Percentiles rank a stretch among this genome's conserved stretches.
Conservation (phyloP, 2,888 invertebrate genomes). For the Cantharis rufa region DNA sequence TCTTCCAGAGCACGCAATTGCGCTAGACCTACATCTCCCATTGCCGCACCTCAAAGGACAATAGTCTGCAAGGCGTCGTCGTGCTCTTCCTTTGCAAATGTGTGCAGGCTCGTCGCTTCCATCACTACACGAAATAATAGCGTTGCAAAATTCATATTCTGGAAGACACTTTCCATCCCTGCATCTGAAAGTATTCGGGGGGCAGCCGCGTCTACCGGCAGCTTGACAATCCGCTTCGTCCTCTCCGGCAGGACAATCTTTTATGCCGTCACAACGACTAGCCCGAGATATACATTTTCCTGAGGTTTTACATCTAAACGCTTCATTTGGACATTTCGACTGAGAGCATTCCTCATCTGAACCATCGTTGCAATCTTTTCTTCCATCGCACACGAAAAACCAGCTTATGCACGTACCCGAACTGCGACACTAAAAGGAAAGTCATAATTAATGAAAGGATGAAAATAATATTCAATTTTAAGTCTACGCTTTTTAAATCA, state of each 20-base stretch:
- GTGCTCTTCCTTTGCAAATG: slow-evolving; percentile 67
- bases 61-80: slow-evolving; percentile 59
- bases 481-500: neutral
- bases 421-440: slow-evolving; percentile 72
- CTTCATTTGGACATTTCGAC: slow-evolving; percentile 69
- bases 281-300: slow-evolving; percentile 77
- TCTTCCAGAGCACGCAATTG: slow-evolving; percentile 86
- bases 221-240: slow-evolving; percentile 70
- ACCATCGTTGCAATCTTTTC: slow-evolving; percentile 82
- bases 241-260: slow-evolving; percentile 77
- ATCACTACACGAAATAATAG: slow-evolving; percentile 81
- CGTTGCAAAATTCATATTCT: slow-evolving; percentile 91
- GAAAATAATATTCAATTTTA: neutral
- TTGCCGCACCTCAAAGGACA: slow-evolving; percentile 87
- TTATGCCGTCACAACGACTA: slow-evolving; percentile 78
- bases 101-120: slow-evolving; percentile 89
- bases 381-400: slow-evolving; percentile 91
- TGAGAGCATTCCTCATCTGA: slow-evolving; percentile 81
- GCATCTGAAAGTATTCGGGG: slow-evolving; percentile 82
- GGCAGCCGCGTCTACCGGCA: slow-evolving; percentile 63
- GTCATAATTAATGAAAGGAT: neutral
- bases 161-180: slow-evolving; percentile 85
- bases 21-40: slow-evolving; percentile 85
- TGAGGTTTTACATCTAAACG: slow-evolving; percentile 72
- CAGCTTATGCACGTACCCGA: slow-evolving; percentile 87